A percentile compares a stretch with the other conserved stretches of the same genome.
Conservation (phyloP, 37 sponge, comb jelly and placozoan genomes). For the Mnemiopsis leidyi region DNA sequence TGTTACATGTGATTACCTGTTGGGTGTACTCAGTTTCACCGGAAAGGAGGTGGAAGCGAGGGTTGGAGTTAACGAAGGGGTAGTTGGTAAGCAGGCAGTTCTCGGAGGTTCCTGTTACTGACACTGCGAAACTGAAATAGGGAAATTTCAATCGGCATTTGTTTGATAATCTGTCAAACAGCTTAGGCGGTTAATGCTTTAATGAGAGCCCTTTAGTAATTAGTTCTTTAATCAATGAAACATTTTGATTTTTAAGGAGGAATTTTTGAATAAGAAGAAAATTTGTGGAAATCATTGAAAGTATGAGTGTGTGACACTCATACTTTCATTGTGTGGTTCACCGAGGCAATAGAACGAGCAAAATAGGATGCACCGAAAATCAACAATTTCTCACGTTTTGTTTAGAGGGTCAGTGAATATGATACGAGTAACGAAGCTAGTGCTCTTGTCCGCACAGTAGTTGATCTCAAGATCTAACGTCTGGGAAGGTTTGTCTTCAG, state of each 20-base stretch:
- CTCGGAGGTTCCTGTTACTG: conserved; percentile 49
- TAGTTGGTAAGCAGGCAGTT: conserved; percentile 65
- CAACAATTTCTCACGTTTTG: conserved; percentile 19
- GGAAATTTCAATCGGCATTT: too few relatives aligned
- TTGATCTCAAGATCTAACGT: background rate
- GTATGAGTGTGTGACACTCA: too few relatives aligned
- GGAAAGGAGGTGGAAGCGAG: conserved; percentile 58
- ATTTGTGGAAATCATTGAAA: too few relatives aligned
- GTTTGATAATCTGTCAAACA: too few relatives aligned
- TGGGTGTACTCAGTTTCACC: conserved; percentile 49
- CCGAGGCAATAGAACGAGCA: too few relatives aligned
- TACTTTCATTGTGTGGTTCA: too few relatives aligned
- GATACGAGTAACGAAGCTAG: conserved; percentile 22
- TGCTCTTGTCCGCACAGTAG: conserved; percentile 58
- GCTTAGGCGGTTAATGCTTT: too few relatives aligned
- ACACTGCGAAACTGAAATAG: background rate
- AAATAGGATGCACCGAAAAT: too few relatives aligned
- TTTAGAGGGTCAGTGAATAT: background rate
- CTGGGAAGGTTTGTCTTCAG: conserved; percentile 44
- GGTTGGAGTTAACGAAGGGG: conserved; percentile 65
- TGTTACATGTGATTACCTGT: conserved; percentile 36
- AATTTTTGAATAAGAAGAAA: too few relatives aligned
- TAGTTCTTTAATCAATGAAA: too few relatives aligned
- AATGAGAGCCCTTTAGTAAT: too few relatives aligned
- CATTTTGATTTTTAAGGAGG: too few relatives aligned